These are phyloP conservation scores for Ceyx cyanopectus DNA, from an alignment of 2,113 vertebrate species.

Conservation along the genomic window DNA sequence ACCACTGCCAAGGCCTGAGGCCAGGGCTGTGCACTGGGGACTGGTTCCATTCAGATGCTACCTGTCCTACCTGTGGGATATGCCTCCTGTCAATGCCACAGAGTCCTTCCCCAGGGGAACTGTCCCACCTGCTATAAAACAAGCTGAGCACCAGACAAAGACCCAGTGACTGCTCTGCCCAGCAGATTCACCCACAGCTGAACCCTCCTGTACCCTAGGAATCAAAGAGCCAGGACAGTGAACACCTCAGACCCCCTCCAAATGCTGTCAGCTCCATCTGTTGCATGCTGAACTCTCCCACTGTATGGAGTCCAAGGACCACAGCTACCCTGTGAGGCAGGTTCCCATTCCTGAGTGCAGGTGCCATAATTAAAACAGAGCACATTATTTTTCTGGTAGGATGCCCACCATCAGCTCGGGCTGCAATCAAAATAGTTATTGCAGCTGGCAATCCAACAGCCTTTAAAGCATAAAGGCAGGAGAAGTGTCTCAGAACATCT, in stretches of 20 bases:
- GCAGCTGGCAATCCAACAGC: conserved; percentile 64
- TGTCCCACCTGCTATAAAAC: fast-evolving
- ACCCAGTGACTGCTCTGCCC: not conserved
- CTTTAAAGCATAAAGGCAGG: conserved; percentile 36
- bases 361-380: conserved; percentile 63
- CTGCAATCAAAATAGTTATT: conserved; percentile 68
- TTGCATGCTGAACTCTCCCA: not conserved
- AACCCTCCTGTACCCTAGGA: not conserved
- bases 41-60: not conserved
- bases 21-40: fast-evolving
- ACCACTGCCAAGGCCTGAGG: not conserved
- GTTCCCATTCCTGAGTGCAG: conserved; percentile 27
- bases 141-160: not conserved
- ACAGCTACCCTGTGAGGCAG: not conserved
- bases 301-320: not conserved
- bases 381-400: conserved; percentile 60
- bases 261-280: not conserved
- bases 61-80: fast-evolving
- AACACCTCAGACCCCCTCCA: not conserved
- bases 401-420: conserved; percentile 59
- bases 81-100: not conserved
- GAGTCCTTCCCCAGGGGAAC: fast-evolving
- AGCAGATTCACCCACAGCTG: not conserved
- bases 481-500: conserved; percentile 59
- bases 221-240: not conserved